Evolutionary conservation across 2,888 invertebrate genomes (phyloP).

Genomic region (Papilio gigon): DNA sequence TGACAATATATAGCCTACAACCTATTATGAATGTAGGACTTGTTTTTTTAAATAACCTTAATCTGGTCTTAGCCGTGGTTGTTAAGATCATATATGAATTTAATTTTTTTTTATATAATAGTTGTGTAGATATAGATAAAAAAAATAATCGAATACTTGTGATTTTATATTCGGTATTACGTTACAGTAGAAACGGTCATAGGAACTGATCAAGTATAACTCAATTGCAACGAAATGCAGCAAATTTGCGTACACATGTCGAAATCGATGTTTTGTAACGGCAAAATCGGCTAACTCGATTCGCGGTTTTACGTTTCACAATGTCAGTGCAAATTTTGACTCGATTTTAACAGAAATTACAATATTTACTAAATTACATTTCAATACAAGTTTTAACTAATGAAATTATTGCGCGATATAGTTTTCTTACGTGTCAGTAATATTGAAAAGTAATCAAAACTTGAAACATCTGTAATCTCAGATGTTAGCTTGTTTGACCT

Average conservation of each 20-base stretch:
- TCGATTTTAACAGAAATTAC: slow-evolving; percentile 5
- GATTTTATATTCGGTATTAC: background rate
- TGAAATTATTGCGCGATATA: background rate
- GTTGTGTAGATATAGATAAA: too few species aligned
- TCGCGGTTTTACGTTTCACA: slow-evolving; percentile 35
- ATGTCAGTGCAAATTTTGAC: slow-evolving; percentile 30
- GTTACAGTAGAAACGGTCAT: background rate
- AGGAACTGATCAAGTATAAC: slow-evolving; percentile 23
- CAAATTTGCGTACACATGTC: slow-evolving; percentile 33
- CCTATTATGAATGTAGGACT: too few species aligned
- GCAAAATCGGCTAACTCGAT: slow-evolving; percentile 24
- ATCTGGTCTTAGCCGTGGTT: too few species aligned
- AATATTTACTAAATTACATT: background rate
- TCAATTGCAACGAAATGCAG: slow-evolving; percentile 20
- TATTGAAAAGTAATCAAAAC: too few species aligned
- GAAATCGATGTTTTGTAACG: slow-evolving; percentile 30
- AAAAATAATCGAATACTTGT: background rate
- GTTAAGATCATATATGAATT: too few species aligned
- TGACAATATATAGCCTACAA: too few species aligned
- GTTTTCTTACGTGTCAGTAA: too few species aligned
- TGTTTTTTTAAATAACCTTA: too few species aligned
- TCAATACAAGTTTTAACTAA: background rate
- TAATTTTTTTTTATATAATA: too few species aligned
- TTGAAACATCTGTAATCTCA: too few species aligned
- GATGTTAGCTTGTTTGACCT: too few species aligned